Conservation (phyloP, 2,888 invertebrate genomes). For the Nematopogon swammerdamellus region DNA sequence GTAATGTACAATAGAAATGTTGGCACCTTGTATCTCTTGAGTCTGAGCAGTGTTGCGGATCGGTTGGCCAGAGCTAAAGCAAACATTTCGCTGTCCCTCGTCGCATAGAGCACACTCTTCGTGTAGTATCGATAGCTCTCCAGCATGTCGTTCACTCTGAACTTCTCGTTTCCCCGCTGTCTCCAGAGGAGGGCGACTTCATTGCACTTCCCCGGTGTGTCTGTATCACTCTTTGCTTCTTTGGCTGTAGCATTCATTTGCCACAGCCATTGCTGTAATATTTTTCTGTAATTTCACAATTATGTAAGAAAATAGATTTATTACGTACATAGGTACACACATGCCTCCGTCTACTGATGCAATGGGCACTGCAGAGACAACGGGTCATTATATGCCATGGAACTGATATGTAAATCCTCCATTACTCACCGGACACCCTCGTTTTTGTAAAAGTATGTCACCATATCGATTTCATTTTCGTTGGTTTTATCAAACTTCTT, state of each 20-base stretch:
- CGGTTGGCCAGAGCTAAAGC: conserved; percentile 65
- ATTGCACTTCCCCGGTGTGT: conserved; percentile 35
- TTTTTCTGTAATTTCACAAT: conserved; percentile 11
- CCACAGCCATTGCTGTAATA: conserved; percentile 33
- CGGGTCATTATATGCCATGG: no score
- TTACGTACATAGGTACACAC: no score
- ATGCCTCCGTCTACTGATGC: no score
- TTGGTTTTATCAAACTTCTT: conserved; percentile 38
- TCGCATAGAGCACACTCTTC: conserved; percentile 59
- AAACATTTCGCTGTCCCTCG: conserved; percentile 51
- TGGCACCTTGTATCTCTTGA: conserved; percentile 61
- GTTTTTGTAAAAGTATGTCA: conserved; percentile 36
- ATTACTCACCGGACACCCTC: conserved; percentile 32
- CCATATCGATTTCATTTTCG: conserved; percentile 36
- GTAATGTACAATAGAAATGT: no score
- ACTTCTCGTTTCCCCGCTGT: conserved; percentile 58
- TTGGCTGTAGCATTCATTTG: conserved; percentile 33
- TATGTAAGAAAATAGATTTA: no score
- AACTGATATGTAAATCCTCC: no score
- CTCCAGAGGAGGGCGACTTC: conserved; percentile 34
- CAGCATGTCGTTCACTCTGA: conserved; percentile 44
- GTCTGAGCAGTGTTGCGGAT: conserved; percentile 61
- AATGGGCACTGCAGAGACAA: no score
- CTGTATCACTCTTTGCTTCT: conserved; percentile 21
- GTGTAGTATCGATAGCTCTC: conserved; percentile 59